Conservation (phyloP, 2,888 invertebrate species). For the Philopedon plagiatum region DNA sequence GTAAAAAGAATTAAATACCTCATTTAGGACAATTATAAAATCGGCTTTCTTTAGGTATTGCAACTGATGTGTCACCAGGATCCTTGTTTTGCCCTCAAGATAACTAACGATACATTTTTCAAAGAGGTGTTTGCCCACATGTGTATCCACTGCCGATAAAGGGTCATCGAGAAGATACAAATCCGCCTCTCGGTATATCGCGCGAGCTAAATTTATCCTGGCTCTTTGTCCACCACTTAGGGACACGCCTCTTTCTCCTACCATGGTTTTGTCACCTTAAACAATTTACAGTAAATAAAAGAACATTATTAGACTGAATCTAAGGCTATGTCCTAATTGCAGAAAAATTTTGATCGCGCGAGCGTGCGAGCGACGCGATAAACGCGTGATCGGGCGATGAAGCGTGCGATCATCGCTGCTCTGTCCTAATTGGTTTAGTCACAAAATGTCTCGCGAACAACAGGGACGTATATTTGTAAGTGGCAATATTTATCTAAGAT, state of each 20-base stretch:
- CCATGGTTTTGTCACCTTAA: conserved; percentile 69
- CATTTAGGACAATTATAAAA: conserved; percentile 71
- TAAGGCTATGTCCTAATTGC: no score
- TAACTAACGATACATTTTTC: conserved; percentile 78
- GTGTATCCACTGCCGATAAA: conserved; percentile 83
- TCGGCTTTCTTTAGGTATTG: conserved; percentile 75
- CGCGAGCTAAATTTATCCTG: conserved; percentile 82
- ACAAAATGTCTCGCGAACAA: no score
- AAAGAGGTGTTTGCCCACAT: conserved; percentile 82
- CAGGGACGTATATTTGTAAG: no score
- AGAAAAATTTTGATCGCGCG: no score
- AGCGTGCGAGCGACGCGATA: no score
- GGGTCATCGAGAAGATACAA: conserved; percentile 87
- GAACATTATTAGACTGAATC: no score
- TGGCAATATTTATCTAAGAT: no score
- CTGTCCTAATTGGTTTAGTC: no score
- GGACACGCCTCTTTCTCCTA: conserved; percentile 82
- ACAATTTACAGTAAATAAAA: no score
- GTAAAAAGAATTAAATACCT: conserved; percentile 63
- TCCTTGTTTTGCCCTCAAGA: conserved; percentile 73
- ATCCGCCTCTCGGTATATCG: conserved; percentile 83
- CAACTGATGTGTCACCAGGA: conserved; percentile 81
- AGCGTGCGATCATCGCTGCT: no score
- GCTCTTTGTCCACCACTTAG: conserved; percentile 88
- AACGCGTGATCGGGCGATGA: no score